These are phyloP conservation scores for Sebastes nivosus DNA, from an alignment of 2,797 vertebrate genomes.

Conservation along the genomic window DNA sequence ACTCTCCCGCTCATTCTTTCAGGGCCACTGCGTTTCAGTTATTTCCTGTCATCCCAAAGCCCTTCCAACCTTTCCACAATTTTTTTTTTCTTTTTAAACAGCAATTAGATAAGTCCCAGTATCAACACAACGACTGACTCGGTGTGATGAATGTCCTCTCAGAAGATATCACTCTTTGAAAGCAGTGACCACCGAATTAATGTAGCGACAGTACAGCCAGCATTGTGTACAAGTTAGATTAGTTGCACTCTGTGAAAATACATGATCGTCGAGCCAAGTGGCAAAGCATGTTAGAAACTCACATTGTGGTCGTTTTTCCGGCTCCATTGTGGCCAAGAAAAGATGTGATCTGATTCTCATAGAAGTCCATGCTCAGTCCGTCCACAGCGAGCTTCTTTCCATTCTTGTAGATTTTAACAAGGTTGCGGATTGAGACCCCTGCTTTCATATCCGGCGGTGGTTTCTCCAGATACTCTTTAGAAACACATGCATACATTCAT, in stretches of 20 bases:
- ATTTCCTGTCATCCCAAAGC: conserved; percentile 64
- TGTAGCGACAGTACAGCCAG: conserved; percentile 23
- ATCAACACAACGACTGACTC: conserved; percentile 44
- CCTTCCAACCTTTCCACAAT: conserved; percentile 17
- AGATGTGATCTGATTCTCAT: conserved; percentile 96
- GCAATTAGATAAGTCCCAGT: conserved; percentile 64
- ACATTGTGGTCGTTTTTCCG: conserved; percentile 94
- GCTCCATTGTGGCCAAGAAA: conserved; percentile 98
- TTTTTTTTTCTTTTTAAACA: conserved; percentile 38
- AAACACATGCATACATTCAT: background rate
- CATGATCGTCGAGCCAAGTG: conserved; percentile 11
- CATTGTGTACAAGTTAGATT: conserved; percentile 49
- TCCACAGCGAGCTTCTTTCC: conserved; percentile 96
- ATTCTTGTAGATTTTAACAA: conserved; percentile 95
- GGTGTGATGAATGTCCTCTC: conserved; percentile 57
- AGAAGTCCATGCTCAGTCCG: conserved; percentile 94
- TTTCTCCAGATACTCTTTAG: conserved; percentile 90
- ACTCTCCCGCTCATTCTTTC: conserved; percentile 55
- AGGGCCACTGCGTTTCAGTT: conserved; percentile 63
- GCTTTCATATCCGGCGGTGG: conserved; percentile 85
- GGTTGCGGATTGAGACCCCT: conserved; percentile 92
- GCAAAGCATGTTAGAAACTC: conserved; percentile 66
- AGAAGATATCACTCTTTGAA: conserved; percentile 38
- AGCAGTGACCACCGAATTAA: conserved; percentile 45
- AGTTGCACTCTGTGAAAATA: conserved; percentile 34